Base-by-base conservation (phyloP, 2,797 vertebrate species). In the Paguma larvata region DNA sequence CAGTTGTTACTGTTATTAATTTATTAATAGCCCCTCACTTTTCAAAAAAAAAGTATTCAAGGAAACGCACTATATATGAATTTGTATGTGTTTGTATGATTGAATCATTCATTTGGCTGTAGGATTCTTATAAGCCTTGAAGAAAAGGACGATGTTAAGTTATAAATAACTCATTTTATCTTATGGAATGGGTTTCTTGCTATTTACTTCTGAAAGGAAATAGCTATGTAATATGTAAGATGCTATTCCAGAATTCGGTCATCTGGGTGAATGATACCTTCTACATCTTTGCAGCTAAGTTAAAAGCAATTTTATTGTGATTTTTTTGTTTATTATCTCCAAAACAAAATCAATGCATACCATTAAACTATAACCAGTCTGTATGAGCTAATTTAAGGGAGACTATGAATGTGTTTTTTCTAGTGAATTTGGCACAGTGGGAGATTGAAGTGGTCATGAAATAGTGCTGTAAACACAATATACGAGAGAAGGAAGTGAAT, bases 111-210 rank as follows among this genome's bases (percentile, higher is more conserved):
- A 41, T 89, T 94, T 93, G 14, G 90, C 27, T 51, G 1, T 79
- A 56, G 10, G 7, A 25, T 2, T 83, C 12, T 73, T 79, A 59
- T 41, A 88, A 73, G 4, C 9, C 7, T 56, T 15, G 46, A 79
- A 72, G 72, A 94, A 16, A 92, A 63, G 23, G 16, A 30, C 75
- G 62, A 23, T 78, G 16, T 79, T 25, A 56, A 1, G 4, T 0
- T 75, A 92, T 73, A 96, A 94, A 59, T 84, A 82, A 96, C 87
- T 91, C 14, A 86, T 85, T 84, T 83, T 73, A 75, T 85, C 30
- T 46, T 46, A 30, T 44, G 56, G 10, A 73, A 80, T 21, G 11
- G 38, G 30, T 91, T 94, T 7, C 3, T n/a, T 44, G 25, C 3
- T 85, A 77, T 30, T 80, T 80, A 72, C 68, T 86, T 89, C 48